Conservation (phyloP, 37 sponge, comb jelly and placozoan genomes). For the Geodia barretti region DNA sequence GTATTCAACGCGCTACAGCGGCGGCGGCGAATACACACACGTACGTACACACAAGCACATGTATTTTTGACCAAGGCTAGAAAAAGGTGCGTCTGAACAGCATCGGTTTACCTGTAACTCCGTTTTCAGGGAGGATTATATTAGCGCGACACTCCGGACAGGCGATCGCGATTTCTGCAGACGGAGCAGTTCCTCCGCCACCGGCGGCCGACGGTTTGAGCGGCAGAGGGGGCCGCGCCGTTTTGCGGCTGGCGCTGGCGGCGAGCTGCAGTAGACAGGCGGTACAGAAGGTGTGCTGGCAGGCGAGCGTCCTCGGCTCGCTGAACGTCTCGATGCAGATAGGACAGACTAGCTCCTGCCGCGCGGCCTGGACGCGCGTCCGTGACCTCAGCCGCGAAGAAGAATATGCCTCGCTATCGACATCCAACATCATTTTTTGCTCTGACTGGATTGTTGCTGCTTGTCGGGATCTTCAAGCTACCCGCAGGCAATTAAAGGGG, state of each 20-base stretch:
- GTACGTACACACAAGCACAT: slow-evolving; percentile 7
- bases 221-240: too few relatives aligned
- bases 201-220: too few relatives aligned
- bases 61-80: not conserved
- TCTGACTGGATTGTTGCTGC: too few relatives aligned
- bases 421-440: too few relatives aligned
- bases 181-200: too few relatives aligned
- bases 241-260: too few relatives aligned
- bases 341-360: slow-evolving; percentile 43
- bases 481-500: too few relatives aligned
- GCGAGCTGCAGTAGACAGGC: slow-evolving; percentile 3
- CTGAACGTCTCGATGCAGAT: slow-evolving; percentile 14
- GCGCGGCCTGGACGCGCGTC: not conserved
- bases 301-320: slow-evolving; percentile 22
- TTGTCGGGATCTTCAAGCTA: too few relatives aligned
- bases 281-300: slow-evolving; percentile 45
- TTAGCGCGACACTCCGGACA: slow-evolving; percentile 46
- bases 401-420: too few relatives aligned
- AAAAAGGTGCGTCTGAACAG: not conserved
- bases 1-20: too few relatives aligned
- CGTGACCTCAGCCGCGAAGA: too few relatives aligned
- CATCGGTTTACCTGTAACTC: slow-evolving; percentile 2
- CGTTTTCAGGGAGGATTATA: slow-evolving; percentile 1
- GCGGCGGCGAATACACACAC: slow-evolving; percentile 31
- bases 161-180: not conserved